phyloP scores from a whole-genome alignment of 2,113 vertebrate species.

The Spilogale gracilis region DNA sequence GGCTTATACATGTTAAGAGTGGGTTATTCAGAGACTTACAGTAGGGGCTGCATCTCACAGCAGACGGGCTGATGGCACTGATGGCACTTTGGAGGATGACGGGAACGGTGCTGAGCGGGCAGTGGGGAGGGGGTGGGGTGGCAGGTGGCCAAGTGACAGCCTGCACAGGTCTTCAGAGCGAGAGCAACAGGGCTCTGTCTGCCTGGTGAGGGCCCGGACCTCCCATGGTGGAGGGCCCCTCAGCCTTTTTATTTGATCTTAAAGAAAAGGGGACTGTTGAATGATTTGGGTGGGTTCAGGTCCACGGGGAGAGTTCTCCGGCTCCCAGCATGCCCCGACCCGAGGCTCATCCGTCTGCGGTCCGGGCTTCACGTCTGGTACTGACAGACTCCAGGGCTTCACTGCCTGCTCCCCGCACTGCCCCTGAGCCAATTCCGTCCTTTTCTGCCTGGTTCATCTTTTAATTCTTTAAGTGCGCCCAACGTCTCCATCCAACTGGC shows the following conservation, averaged over 20 bases:
- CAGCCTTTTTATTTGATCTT: background rate
- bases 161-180: background rate
- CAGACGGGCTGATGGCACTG: too few species aligned
- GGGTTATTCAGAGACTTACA: background rate
- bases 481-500: background rate
- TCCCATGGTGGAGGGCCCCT: rapidly evolving
- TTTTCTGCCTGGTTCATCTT: constrained; percentile 31
- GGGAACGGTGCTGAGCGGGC: background rate
- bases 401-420: rapidly evolving
- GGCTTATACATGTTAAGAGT: background rate
- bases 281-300: rapidly evolving
- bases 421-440: background rate
- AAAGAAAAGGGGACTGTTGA: background rate
- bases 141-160: background rate
- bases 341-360: background rate
- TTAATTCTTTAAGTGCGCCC: constrained; percentile 37
- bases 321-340: rapidly evolving
- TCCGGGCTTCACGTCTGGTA: background rate
- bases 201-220: background rate
- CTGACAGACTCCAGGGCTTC: background rate
- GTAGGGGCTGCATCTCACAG: background rate
- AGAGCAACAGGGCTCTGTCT: too few species aligned
- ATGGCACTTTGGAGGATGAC: background rate
- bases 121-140: rapidly evolving
- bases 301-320: background rate